Evolutionary conservation across 2,113 vertebrate genomes (phyloP).

Genomic region (Mionectes macconnelli): DNA sequence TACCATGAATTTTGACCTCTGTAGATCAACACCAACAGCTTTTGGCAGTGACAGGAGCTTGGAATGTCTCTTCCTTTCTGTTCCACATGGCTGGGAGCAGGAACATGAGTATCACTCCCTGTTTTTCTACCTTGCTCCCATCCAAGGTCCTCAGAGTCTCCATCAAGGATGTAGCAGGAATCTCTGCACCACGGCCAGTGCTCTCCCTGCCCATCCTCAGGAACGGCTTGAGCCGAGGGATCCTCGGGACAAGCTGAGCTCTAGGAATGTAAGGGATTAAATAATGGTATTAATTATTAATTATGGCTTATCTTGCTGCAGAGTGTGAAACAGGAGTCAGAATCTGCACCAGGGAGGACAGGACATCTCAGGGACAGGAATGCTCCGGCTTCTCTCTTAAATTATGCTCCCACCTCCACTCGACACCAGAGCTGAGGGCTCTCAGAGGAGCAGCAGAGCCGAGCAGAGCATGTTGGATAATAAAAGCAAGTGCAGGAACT

Average conservation of each 20-base stretch:
- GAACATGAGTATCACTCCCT: too few relatives aligned
- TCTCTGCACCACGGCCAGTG: fast-evolving
- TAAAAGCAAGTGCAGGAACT: neutral
- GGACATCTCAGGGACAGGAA: constrained; percentile 26
- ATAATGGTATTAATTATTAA: constrained; percentile 38
- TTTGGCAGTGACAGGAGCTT: fast-evolving
- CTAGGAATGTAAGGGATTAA: neutral
- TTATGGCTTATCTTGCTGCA: constrained; percentile 31
- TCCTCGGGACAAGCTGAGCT: neutral
- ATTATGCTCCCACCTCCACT: neutral
- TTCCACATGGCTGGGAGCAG: fast-evolving
- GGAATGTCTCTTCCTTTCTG: neutral
- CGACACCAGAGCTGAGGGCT: neutral
- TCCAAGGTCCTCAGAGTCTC: neutral
- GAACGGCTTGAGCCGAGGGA: neutral
- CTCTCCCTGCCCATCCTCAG: fast-evolving
- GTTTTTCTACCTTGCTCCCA: neutral
- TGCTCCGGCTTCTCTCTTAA: constrained; percentile 16
- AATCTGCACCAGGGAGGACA: neutral
- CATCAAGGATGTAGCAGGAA: fast-evolving
- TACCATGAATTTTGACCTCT: neutral
- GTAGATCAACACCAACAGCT: fast-evolving
- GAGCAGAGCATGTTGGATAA: constrained; percentile 20
- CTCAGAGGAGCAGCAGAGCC: neutral
- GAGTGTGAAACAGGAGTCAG: constrained; percentile 40